Evolutionary conservation across 2,113 vertebrate genomes (phyloP), one percentile per base, ranked within the genome.

Genomic region (Pterophyllum scalare): DNA sequence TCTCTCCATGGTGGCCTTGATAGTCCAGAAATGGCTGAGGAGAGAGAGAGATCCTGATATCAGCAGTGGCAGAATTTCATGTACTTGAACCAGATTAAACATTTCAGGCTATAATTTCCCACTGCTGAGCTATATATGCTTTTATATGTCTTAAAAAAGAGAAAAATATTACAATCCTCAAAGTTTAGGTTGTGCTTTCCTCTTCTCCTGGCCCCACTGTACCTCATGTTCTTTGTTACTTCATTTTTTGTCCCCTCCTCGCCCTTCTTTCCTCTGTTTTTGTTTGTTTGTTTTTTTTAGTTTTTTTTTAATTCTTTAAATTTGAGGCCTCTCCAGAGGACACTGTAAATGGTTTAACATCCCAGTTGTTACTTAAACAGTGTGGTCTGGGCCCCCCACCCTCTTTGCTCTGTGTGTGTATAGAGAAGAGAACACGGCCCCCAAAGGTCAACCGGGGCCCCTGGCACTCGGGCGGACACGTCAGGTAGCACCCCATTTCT

Each of bases 151-250:
- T 72, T 13, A 61, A 5, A 84, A 70, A 13, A 57, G 14, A 54
- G 49, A 17, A 74, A 75, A 77, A 80, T n/a, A 31, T 81, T 26
- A 26, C 81, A 90, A 91, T 96, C 93, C 95, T 96, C 70, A 93
- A 94, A 95, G 95, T 95, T 94, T 94, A 88, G 94, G 92, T 96
- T 96, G 95, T 96, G 95, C 95, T 96, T 96, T 96, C 94, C 88
- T 93, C 79, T 76, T 90, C 88, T 80, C 64, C 35, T 26, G 46
- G 59, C 56, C 85, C 74, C 75, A 15, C 86, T 90, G 17, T 82
- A 80, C 83, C 77, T 60, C 35, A 40, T 94, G 81, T 92, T 89
- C 85, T 89, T 82, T 83, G 60, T 84, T 82, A 65, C 35, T 80
- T 87, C 84, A 11, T 80, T 94, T 94, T 92, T 74, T 33, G 3